Percentiles rank a stretch among this genome's conserved stretches.
Evolutionary conservation across 2,113 vertebrate species (phyloP).

Genomic region (Varanus komodoensis): DNA sequence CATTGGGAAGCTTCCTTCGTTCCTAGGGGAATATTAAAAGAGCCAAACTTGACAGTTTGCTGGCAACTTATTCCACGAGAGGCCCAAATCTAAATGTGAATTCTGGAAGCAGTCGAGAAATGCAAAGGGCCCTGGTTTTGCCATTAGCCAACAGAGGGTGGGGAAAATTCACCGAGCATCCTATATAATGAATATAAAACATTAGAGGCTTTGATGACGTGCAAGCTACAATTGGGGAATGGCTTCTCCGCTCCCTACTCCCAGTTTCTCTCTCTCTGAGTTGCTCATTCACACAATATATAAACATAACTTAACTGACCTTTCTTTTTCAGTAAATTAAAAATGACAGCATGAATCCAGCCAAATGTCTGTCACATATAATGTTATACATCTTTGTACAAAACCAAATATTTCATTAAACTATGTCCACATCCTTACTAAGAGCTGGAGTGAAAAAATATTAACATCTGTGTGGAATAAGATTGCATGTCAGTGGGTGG

Average conservation of each 20-base stretch:
- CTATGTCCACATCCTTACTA: conserved; percentile 50
- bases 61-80: background rate
- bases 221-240: background rate
- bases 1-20: background rate
- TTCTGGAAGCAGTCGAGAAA: background rate
- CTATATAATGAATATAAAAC: background rate
- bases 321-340: conserved; percentile 25
- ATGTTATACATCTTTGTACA: conserved; percentile 21
- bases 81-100: background rate
- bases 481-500: conserved; percentile 81
- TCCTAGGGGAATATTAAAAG: background rate
- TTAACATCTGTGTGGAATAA: conserved; percentile 83
- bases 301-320: conserved; percentile 26
- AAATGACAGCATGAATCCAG: conserved; percentile 27
- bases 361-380: conserved; percentile 47
- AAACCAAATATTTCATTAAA: conserved; percentile 38
- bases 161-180: background rate
- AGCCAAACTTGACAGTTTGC: background rate
- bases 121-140: background rate
- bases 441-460: conserved; percentile 67
- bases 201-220: background rate
- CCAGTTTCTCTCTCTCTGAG: background rate
- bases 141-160: background rate
- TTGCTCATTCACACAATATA: background rate
- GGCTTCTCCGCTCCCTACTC: background rate